Evolutionary conservation across 1,140 invertebrate genomes (phyloP).

Genomic region (Nixonia krombeini): DNA sequence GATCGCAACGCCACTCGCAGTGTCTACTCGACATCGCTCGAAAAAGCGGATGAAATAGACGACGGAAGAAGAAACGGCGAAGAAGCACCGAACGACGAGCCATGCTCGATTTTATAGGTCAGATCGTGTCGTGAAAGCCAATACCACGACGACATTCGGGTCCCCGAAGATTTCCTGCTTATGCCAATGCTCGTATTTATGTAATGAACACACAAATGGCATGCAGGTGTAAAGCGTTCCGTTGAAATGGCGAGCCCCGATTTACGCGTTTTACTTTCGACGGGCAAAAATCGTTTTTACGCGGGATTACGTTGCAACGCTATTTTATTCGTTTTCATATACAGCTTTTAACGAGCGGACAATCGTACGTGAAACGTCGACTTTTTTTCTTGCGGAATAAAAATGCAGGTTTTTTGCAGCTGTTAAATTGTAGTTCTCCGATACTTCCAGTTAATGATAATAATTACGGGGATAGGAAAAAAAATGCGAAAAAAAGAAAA

Average conservation of each 20-base stretch:
- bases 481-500: slow-evolving; percentile 33
- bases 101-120: slow-evolving; percentile 65
- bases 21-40: slow-evolving; percentile 29
- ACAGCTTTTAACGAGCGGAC: not conserved
- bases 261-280: too few species aligned
- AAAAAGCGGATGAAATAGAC: slow-evolving; percentile 44
- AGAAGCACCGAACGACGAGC: slow-evolving; percentile 46
- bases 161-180: slow-evolving; percentile 25
- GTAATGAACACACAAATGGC: not conserved
- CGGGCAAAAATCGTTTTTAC: too few species aligned
- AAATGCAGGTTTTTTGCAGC: not conserved
- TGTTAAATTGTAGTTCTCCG: slow-evolving; percentile 1
- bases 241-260: too few species aligned
- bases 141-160: slow-evolving; percentile 43
- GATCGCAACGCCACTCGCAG: slow-evolving; percentile 29
- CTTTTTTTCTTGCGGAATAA: too few species aligned
- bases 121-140: slow-evolving; percentile 69
- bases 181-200: slow-evolving; percentile 16
- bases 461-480: too few species aligned
- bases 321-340: not conserved
- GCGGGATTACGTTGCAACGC: too few species aligned
- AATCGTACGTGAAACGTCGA: too few species aligned
- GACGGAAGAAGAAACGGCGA: slow-evolving; percentile 36
- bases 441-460: slow-evolving; percentile 25
- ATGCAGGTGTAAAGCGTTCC: too few species aligned